phyloP scores from a whole-genome alignment of 2,888 invertebrate species.

The Apocheima hispidaria region DNA sequence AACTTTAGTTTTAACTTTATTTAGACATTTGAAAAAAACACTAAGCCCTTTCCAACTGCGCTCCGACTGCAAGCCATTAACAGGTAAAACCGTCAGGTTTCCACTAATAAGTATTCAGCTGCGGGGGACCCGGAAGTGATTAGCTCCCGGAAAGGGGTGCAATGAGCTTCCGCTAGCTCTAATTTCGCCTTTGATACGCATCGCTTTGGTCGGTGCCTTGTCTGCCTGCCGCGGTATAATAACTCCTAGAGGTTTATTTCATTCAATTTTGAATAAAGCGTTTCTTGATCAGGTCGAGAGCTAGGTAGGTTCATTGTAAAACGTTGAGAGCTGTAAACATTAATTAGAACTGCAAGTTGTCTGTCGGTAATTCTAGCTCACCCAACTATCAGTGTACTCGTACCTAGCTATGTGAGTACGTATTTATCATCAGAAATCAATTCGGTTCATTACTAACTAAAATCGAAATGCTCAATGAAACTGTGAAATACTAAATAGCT shows the following conservation, averaged over 20 bases:
- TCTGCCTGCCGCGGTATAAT: constrained; percentile 20
- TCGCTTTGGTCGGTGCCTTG: constrained; percentile 21
- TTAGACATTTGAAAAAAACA: background rate
- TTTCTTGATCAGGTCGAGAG: constrained; percentile 1
- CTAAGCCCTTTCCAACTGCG: background rate
- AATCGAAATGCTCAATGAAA: background rate
- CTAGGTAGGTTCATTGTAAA: no score
- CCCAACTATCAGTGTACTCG: background rate
- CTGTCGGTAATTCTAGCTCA: background rate
- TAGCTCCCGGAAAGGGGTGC: constrained; percentile 64
- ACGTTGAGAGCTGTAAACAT: background rate
- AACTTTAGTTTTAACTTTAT: background rate
- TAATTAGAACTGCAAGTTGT: background rate
- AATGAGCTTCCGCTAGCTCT: constrained; percentile 51
- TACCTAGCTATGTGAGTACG: background rate
- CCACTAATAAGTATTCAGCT: constrained; percentile 41
- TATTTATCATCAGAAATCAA: background rate
- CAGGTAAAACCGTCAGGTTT: constrained; percentile 35
- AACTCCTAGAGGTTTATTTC: constrained; percentile 9
- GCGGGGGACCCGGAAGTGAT: constrained; percentile 62
- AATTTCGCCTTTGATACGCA: constrained; percentile 33
- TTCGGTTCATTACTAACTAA: background rate
- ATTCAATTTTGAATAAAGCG: constrained; percentile 26
- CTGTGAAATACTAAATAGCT: background rate
- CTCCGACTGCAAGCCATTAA: constrained; percentile 16